phyloP scores from a whole-genome alignment of 2,113 vertebrate species.

The Calidris pygmaea region DNA sequence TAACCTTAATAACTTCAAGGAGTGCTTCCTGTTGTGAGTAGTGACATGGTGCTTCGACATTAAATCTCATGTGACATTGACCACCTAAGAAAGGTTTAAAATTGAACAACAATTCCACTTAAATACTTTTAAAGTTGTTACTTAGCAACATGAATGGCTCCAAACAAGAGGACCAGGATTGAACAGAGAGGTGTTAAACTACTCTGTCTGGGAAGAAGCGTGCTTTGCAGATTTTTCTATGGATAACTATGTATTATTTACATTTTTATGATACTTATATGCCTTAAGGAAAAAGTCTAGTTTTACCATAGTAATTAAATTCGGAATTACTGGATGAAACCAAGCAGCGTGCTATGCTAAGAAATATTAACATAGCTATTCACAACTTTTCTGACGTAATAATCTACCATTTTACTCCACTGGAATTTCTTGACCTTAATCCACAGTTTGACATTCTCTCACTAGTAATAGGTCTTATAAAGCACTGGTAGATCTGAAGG shows the following conservation, averaged over 20 bases:
- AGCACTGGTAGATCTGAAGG: neutral
- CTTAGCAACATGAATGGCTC: neutral
- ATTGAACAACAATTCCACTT: neutral
- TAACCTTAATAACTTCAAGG: neutral
- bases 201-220: neutral
- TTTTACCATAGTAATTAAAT: neutral
- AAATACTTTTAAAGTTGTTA: neutral
- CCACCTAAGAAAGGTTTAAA: neutral
- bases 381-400: neutral
- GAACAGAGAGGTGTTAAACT: neutral
- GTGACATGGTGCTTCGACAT: neutral
- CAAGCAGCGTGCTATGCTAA: neutral
- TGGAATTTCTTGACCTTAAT: neutral
- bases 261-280: neutral
- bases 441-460: neutral
- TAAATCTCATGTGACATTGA: neutral
- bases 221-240: neutral
- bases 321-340: neutral
- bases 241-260: neutral
- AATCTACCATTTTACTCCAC: neutral
- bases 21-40: neutral
- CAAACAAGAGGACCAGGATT: neutral
- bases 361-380: neutral
- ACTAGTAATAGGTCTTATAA: neutral
- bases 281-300: neutral